These are phyloP conservation scores for Thaumetopoea pityocampa DNA, from an alignment of 1,140 invertebrate species.

Conservation along the genomic window DNA sequence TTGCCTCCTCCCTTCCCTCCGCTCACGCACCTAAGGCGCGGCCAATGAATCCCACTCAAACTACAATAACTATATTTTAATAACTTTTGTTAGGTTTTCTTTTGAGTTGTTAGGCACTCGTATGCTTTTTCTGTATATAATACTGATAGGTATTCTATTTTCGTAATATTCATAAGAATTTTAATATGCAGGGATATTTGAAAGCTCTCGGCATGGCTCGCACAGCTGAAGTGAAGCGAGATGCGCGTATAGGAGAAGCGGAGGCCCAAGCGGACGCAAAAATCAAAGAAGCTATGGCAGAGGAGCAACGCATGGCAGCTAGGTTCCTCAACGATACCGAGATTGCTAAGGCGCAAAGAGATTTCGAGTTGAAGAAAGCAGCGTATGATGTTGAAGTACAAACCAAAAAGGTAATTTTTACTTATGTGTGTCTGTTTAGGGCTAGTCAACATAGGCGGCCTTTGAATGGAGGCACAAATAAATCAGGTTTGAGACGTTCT, in stretches of 20 bases:
- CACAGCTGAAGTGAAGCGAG: conserved; percentile 97
- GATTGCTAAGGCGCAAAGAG: conserved; percentile 96
- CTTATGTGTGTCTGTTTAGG: neutral
- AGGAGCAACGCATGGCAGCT: conserved; percentile 96
- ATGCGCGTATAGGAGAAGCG: conserved; percentile 97
- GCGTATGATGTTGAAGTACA: conserved; percentile 98
- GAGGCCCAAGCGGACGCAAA: conserved; percentile 91
- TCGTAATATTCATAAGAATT: too few species aligned
- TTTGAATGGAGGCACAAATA: too few species aligned
- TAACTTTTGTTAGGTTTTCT: too few species aligned
- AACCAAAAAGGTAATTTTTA: conserved; percentile 89
- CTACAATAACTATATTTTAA: too few species aligned
- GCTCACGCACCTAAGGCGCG: too few species aligned
- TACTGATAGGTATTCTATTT: too few species aligned
- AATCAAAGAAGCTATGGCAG: conserved; percentile 96
- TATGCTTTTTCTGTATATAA: too few species aligned
- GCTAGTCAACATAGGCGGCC: neutral
- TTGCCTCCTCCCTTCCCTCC: too few species aligned
- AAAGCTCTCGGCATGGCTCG: conserved; percentile 96
- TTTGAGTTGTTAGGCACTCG: too few species aligned
- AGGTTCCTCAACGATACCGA: conserved; percentile 95
- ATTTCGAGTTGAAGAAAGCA: conserved; percentile 98
- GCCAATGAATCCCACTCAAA: too few species aligned
- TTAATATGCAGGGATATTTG: conserved; percentile 87
- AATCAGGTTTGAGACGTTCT: too few species aligned